phyloP scores from a whole-genome alignment of 1,140 invertebrate genomes.

The Cydia pomonella region DNA sequence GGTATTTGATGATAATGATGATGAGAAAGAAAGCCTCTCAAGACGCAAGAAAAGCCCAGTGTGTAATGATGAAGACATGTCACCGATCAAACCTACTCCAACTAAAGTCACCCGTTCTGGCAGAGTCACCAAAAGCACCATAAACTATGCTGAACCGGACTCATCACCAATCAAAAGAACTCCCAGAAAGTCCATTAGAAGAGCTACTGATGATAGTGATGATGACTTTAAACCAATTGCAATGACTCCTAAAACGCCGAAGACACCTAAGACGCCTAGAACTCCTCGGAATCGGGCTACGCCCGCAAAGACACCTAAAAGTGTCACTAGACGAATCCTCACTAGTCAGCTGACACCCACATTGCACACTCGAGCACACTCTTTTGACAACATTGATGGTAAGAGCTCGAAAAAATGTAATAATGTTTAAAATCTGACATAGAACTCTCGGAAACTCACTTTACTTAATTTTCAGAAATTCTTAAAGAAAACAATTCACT shows the following conservation, averaged over 20 bases:
- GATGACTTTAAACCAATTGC: constrained; percentile 61
- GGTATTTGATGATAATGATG: constrained; percentile 62
- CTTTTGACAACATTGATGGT: constrained; percentile 70
- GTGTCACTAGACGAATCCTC: constrained; percentile 61
- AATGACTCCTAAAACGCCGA: constrained; percentile 58
- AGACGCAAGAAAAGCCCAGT: constrained; percentile 7
- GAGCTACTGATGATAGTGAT: constrained; percentile 58
- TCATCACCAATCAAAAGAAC: constrained; percentile 64
- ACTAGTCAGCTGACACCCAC: constrained; percentile 73
- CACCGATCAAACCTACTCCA: constrained; percentile 34
- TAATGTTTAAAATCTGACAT: neutral
- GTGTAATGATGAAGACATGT: neutral
- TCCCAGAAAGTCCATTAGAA: constrained; percentile 50
- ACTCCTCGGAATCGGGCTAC: constrained; percentile 48
- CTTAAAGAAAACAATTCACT: constrained; percentile 63
- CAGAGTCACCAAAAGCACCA: constrained; percentile 49
- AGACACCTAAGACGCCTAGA: constrained; percentile 55
- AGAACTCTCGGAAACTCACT: no score
- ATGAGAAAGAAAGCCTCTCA: constrained; percentile 36
- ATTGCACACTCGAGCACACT: constrained; percentile 63
- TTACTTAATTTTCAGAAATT: constrained; percentile 54
- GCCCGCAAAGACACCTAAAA: constrained; percentile 53
- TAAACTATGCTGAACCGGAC: constrained; percentile 57
- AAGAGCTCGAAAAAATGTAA: constrained; percentile 31
- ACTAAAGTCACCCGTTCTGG: constrained; percentile 44